Evolutionary conservation across 1,140 invertebrate genomes (phyloP).

Genomic region (Diploscapter pachys): DNA sequence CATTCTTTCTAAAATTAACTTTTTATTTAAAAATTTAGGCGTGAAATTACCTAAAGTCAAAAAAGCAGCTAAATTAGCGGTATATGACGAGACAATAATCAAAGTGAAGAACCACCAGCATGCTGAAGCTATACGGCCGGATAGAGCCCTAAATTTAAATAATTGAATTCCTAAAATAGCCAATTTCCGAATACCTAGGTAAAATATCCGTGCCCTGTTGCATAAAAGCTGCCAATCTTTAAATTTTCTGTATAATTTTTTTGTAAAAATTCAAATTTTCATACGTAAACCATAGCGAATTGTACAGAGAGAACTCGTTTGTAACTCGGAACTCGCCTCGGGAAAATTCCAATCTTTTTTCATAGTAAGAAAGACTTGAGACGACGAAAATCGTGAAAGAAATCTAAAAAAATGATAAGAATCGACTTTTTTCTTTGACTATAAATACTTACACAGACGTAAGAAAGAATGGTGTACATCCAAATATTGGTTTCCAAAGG

Average conservation of each 20-base stretch:
- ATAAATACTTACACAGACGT: constrained; percentile 92
- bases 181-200: constrained; percentile 70
- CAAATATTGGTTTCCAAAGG: constrained; percentile 97
- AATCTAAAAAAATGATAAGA: constrained; percentile 38
- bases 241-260: too few relatives aligned
- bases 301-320: constrained; percentile 94
- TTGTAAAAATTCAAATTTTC: too few relatives aligned
- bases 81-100: constrained; percentile 95
- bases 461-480: constrained; percentile 92
- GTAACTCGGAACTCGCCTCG: constrained; percentile 69
- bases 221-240: constrained; percentile 82
- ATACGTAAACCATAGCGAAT: constrained; percentile 87
- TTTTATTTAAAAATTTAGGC: not conserved
- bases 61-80: constrained; percentile 95
- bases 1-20: constrained; percentile 23
- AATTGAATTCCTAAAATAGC: not conserved
- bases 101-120: constrained; percentile 99
- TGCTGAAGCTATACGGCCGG: constrained; percentile 86
- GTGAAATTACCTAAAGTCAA: constrained; percentile 69
- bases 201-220: constrained; percentile 95
- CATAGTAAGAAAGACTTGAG: constrained; percentile 88
- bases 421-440: constrained; percentile 58
- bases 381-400: constrained; percentile 63
- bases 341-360: constrained; percentile 59
- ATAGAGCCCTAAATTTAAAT: constrained; percentile 71